Percentiles rank a stretch among this genome's conserved stretches.
phyloP scores from a whole-genome alignment of 2,113 vertebrate genomes.

The Plecturocebus donacophilus region DNA sequence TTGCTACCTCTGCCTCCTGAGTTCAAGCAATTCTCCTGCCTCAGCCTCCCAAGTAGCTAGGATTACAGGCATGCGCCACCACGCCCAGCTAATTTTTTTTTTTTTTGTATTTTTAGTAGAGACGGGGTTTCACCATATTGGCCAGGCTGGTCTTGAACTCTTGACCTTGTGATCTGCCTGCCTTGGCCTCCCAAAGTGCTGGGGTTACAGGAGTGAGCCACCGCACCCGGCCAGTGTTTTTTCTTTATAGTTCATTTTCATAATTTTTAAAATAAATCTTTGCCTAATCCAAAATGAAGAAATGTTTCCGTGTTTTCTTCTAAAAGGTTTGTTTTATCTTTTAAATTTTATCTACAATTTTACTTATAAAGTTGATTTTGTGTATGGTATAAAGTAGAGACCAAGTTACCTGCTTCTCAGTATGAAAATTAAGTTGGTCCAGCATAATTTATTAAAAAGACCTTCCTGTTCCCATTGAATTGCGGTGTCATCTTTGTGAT shows the following conservation, averaged over 20 bases:
- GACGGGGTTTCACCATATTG: too few species aligned
- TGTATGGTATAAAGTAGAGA: neutral
- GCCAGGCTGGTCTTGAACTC: too few species aligned
- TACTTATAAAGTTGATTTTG: neutral
- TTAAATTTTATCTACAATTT: neutral
- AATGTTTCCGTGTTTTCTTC: neutral
- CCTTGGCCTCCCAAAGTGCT: too few species aligned
- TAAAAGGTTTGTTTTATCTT: neutral
- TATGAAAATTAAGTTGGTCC: neutral
- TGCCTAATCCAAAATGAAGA: neutral
- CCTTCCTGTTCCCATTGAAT: neutral
- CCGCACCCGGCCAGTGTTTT: too few species aligned
- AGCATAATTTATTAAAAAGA: conserved; percentile 20
- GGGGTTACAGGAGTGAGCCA: too few species aligned
- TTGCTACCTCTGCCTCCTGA: too few species aligned
- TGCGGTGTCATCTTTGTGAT: neutral
- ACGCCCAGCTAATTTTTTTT: too few species aligned
- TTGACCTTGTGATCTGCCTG: too few species aligned
- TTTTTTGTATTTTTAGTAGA: too few species aligned
- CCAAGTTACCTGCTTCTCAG: neutral
- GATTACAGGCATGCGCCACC: too few species aligned
- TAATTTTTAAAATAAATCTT: neutral
- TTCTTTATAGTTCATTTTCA: neutral
- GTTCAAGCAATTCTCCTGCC: too few species aligned
- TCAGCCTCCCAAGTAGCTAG: too few species aligned